Evolutionary conservation across 2,113 vertebrate genomes (phyloP).

Genomic region (Condylura cristata): DNA sequence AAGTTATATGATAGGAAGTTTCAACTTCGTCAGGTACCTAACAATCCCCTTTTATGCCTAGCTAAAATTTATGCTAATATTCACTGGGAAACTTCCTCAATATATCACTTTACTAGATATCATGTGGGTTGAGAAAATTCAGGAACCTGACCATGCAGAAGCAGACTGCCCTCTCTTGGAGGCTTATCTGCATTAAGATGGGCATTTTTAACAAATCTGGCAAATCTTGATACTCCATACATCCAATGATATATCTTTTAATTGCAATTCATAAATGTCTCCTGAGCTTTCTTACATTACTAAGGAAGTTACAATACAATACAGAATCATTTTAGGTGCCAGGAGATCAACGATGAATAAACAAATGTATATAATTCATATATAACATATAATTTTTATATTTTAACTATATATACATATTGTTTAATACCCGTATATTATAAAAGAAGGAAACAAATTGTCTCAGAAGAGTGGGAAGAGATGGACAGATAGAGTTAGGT

Average conservation of each 20-base stretch:
- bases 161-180: constrained; percentile 63
- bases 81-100: constrained; percentile 10
- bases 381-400: too few relatives aligned
- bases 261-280: background rate
- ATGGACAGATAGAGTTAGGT: background rate
- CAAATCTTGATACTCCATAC: background rate
- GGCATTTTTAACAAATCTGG: background rate
- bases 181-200: background rate
- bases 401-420: too few relatives aligned
- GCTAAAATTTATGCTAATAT: constrained; percentile 8
- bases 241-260: background rate
- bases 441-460: background rate
- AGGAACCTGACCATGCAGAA: background rate
- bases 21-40: background rate
- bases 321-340: background rate
- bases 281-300: background rate
- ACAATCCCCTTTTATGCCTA: background rate
- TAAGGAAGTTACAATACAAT: background rate
- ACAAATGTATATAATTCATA: background rate
- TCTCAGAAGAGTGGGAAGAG: background rate
- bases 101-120: background rate
- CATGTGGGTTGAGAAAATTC: background rate
- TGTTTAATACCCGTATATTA: too few relatives aligned
- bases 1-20: background rate
- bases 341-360: background rate